Evolutionary conservation across 2,888 invertebrate species (phyloP).

Genomic region (Subacronicta megacephala): DNA sequence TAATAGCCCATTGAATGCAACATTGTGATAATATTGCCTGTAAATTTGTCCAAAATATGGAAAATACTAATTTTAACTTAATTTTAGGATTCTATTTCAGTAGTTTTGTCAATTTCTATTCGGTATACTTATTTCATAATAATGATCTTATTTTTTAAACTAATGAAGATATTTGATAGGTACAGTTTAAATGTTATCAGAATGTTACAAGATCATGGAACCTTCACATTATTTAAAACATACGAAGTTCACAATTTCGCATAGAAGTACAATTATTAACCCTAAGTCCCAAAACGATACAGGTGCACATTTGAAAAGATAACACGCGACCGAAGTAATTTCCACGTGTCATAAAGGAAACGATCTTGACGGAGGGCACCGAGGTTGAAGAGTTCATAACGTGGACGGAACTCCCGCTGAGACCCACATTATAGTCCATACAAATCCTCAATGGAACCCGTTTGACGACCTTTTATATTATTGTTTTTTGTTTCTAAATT

Average conservation of each 20-base stretch:
- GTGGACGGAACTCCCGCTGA: constrained; percentile 67
- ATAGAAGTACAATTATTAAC: constrained; percentile 37
- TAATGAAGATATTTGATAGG: too few species aligned
- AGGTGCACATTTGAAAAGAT: constrained; percentile 69
- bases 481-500: constrained; percentile 45
- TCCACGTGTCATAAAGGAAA: constrained; percentile 73
- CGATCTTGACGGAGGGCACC: constrained; percentile 69
- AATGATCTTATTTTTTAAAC: too few species aligned
- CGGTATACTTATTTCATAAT: too few species aligned
- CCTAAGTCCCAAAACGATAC: constrained; percentile 51
- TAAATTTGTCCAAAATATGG: constrained; percentile 20
- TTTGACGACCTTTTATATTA: constrained; percentile 56
- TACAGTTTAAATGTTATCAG: too few species aligned
- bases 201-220: too few species aligned
- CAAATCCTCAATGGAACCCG: constrained; percentile 57
- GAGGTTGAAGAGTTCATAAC: constrained; percentile 76
- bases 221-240: too few species aligned
- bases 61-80: constrained; percentile 6
- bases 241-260: constrained; percentile 12
- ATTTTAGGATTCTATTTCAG: background rate
- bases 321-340: constrained; percentile 66
- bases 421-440: constrained; percentile 63
- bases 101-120: background rate
- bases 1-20: constrained; percentile 65
- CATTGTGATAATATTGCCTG: constrained; percentile 57